A percentile compares a stretch with the other conserved stretches of the same genome.
phyloP scores from a whole-genome alignment of 2,113 vertebrate species.

The Galemys pyrenaicus region DNA sequence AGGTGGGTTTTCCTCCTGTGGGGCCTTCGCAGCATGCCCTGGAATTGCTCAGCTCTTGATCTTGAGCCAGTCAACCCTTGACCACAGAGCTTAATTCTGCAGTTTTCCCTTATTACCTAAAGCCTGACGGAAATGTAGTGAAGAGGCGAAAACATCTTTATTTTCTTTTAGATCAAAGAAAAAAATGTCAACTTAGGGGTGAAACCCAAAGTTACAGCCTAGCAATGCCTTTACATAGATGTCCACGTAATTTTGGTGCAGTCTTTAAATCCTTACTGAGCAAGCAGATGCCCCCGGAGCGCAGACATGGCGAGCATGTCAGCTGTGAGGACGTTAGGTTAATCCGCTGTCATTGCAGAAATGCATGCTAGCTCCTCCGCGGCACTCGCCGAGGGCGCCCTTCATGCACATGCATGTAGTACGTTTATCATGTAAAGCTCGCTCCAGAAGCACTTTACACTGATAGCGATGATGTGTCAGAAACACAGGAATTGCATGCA shows the following conservation, averaged over 20 bases:
- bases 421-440: conserved; percentile 77
- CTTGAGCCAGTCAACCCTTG: background rate
- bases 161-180: conserved; percentile 60
- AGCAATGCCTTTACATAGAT: background rate
- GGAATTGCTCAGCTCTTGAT: background rate
- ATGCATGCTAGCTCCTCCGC: background rate
- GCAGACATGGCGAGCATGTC: conserved; percentile 53
- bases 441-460: conserved; percentile 84
- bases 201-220: conserved; percentile 46
- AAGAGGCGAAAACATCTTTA: conserved; percentile 71
- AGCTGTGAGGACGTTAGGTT: conserved; percentile 70
- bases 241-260: background rate
- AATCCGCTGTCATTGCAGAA: conserved; percentile 48
- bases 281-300: conserved; percentile 59
- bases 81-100: background rate
- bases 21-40: conserved; percentile 41
- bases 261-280: background rate
- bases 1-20: conserved; percentile 35
- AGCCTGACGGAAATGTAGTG: conserved; percentile 51
- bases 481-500: conserved; percentile 91
- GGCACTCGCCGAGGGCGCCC: conserved; percentile 67
- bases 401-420: conserved; percentile 86
- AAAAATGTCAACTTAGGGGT: conserved; percentile 44
- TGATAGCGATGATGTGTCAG: conserved; percentile 74
- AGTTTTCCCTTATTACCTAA: background rate